Conservation (phyloP, 2,797 vertebrate genomes). For the Loriculus beryllinus region DNA sequence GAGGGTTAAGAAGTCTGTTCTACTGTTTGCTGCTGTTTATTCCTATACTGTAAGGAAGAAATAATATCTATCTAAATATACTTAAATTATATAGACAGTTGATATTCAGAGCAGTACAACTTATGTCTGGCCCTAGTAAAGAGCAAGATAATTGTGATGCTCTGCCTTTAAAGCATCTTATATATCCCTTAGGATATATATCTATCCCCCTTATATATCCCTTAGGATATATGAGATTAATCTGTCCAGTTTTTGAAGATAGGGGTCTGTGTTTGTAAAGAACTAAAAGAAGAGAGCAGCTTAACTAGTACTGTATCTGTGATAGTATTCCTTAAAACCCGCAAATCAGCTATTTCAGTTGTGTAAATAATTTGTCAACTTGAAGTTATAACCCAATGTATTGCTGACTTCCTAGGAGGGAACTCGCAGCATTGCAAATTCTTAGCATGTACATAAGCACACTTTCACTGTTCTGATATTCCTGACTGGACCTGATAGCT, state of each 20-base stretch:
- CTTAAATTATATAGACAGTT: background rate
- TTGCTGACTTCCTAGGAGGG: background rate
- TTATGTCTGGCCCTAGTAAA: background rate
- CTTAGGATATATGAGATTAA: background rate
- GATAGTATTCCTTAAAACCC: background rate
- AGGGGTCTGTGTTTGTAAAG: background rate
- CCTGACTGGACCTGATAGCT: background rate
- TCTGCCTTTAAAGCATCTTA: background rate
- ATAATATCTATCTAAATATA: background rate
- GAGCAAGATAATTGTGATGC: background rate
- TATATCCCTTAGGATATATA: background rate
- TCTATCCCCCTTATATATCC: background rate
- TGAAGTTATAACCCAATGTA: background rate
- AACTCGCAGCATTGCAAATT: background rate
- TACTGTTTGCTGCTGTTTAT: background rate
- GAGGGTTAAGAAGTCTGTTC: background rate
- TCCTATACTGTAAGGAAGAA: background rate
- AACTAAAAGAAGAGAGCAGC: background rate
- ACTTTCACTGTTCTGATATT: background rate
- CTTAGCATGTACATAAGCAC: background rate
- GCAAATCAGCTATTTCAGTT: background rate
- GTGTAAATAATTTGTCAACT: background rate
- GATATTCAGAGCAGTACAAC: background rate
- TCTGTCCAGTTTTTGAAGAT: background rate
- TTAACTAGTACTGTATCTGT: background rate